Evolutionary conservation across 2,888 invertebrate species (phyloP).

Genomic region (Zhuqinia jingwanae): DNA sequence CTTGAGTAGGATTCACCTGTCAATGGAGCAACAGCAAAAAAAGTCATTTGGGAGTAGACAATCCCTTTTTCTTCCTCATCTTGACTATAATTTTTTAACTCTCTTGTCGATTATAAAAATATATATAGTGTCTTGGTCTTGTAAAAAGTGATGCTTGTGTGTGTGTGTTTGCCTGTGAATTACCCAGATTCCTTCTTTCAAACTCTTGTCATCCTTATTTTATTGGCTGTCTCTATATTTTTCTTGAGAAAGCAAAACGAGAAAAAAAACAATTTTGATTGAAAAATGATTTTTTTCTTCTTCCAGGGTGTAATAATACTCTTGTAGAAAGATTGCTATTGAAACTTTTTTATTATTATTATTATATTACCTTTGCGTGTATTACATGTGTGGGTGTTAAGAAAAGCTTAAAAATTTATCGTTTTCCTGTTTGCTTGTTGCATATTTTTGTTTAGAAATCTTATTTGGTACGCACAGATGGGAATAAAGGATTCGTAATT

Average conservation of each 20-base stretch:
- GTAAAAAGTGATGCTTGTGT: too few species aligned
- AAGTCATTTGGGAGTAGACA: conserved; percentile 65
- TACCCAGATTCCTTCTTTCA: conserved; percentile 48
- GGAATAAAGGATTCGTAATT: background rate
- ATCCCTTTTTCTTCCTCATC: conserved; percentile 40
- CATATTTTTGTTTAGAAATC: too few species aligned
- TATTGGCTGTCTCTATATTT: background rate
- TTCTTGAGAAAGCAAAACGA: background rate
- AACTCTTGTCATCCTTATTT: conserved; percentile 52
- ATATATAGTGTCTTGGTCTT: background rate
- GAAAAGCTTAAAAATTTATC: background rate
- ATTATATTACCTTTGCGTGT: too few species aligned
- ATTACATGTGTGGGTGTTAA: too few species aligned
- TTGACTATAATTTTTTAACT: background rate
- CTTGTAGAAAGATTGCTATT: conserved; percentile 22
- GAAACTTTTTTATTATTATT: background rate
- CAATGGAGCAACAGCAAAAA: conserved; percentile 57
- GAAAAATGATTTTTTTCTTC: conserved; percentile 55
- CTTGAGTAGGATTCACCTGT: conserved; percentile 63
- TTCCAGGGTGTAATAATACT: conserved; percentile 1
- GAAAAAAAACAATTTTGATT: conserved; percentile 65
- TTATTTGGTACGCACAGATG: too few species aligned
- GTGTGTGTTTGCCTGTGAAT: conserved; percentile 44
- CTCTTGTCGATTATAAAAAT: conserved; percentile 32
- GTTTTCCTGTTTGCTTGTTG: conserved; percentile 25